Percentiles rank a stretch among this genome's conserved stretches.
These are phyloP conservation scores for Girardinus metallicus DNA, from an alignment of 2,797 vertebrate species.

Conservation along the genomic window DNA sequence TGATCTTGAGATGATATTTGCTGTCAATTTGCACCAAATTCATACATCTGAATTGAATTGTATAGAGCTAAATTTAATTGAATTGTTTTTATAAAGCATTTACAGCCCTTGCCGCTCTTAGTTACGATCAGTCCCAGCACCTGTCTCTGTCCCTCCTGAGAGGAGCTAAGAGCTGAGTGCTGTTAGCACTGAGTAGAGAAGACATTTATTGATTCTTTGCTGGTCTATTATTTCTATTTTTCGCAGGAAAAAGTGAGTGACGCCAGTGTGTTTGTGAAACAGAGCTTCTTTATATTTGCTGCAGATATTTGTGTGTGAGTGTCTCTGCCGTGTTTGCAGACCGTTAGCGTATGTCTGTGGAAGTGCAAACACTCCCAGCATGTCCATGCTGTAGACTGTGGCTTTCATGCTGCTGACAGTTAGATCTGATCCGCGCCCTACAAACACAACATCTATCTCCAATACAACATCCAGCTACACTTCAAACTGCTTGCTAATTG, in stretches of 20 bases:
- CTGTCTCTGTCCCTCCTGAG: conserved; percentile 55
- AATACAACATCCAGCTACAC: conserved; percentile 23
- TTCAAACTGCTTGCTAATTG: conserved; percentile 64
- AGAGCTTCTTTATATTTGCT: conserved; percentile 23
- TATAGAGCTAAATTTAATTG: neutral
- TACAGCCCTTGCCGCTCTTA: conserved; percentile 40
- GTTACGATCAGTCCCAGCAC: conserved; percentile 64
- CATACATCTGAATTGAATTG: neutral
- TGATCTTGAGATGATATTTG: neutral
- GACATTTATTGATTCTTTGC: conserved; percentile 77
- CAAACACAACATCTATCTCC: conserved; percentile 26
- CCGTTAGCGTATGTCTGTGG: conserved; percentile 50
- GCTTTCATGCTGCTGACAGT: conserved; percentile 26
- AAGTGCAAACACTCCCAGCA: conserved; percentile 32
- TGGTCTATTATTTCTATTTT: conserved; percentile 79
- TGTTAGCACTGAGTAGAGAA: conserved; percentile 67
- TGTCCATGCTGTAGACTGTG: conserved; percentile 30
- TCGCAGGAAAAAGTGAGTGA: conserved; percentile 42
- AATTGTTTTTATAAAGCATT: conserved; percentile 57
- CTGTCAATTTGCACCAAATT: neutral
- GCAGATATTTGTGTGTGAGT: conserved; percentile 40
- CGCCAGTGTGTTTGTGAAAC: conserved; percentile 17
- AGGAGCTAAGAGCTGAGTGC: conserved; percentile 53
- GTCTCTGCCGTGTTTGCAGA: conserved; percentile 22
- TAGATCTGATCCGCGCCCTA: conserved; percentile 48